phyloP scores from a whole-genome alignment of 53 echinoderm and acorn worm genomes.

The Crossaster papposus region DNA sequence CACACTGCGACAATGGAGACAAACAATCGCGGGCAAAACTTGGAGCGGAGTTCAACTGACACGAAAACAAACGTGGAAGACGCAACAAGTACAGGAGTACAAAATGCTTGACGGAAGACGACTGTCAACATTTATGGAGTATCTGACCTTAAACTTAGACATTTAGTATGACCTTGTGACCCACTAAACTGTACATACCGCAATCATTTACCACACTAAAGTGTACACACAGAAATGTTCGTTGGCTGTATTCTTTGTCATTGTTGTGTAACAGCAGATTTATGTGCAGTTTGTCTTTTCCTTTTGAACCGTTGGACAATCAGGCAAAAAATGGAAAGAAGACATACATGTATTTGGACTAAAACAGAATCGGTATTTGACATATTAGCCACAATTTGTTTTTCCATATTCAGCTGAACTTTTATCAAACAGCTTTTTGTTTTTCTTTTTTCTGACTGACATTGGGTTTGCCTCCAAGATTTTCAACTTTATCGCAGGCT shows the following conservation, averaged over 20 bases:
- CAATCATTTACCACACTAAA: constrained; percentile 27
- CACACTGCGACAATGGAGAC: no score
- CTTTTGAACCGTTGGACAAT: neutral
- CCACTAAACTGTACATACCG: constrained; percentile 48
- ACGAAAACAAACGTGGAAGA: neutral
- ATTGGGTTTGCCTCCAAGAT: no score
- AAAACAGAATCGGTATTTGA: neutral
- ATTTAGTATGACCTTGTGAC: neutral
- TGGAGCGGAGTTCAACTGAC: neutral
- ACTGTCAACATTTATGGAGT: neutral
- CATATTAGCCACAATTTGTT: neutral
- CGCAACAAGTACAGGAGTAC: neutral
- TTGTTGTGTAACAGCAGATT: neutral
- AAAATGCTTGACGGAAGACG: neutral
- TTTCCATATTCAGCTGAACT: neutral
- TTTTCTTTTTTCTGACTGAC: no score
- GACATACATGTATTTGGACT: no score
- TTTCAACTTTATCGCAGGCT: no score
- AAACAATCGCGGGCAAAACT: no score
- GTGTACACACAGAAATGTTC: constrained; percentile 28
- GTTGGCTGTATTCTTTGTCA: neutral
- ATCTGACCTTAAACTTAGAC: constrained; percentile 33
- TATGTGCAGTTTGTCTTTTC: neutral
- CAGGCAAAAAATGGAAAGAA: no score
- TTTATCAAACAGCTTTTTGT: no score